These are phyloP conservation scores for Nephrotoma appendiculata DNA, from an alignment of 2,888 invertebrate species.

Conservation along the genomic window DNA sequence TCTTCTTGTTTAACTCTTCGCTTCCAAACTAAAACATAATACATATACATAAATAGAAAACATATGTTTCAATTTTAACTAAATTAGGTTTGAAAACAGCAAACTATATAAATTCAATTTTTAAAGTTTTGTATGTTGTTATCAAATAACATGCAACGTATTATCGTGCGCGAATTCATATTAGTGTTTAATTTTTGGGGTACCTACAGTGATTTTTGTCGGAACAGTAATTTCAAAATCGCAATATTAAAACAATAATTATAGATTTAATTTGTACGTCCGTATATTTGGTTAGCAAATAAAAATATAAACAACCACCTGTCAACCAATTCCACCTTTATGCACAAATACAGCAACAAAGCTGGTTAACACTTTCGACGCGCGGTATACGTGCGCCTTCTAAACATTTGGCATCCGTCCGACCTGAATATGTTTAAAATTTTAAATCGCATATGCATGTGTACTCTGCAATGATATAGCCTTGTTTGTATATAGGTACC, in stretches of 20 bases:
- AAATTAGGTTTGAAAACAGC: neutral
- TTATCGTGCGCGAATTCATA: neutral
- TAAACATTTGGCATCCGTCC: neutral
- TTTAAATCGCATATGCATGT: neutral
- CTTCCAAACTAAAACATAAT: neutral
- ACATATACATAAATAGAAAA: neutral
- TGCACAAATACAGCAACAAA: neutral
- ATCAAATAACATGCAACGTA: neutral
- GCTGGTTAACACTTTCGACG: neutral
- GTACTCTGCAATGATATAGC: neutral
- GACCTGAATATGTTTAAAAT: neutral
- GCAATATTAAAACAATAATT: neutral
- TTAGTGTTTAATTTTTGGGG: neutral
- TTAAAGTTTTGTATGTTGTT: neutral
- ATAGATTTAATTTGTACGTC: neutral
- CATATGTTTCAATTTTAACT: neutral
- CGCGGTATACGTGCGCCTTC: neutral
- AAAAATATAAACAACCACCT: neutral
- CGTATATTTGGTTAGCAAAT: neutral
- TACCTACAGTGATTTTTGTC: neutral
- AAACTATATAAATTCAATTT: neutral
- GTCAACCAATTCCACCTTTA: neutral
- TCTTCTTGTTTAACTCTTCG: neutral
- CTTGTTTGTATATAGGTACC: neutral
- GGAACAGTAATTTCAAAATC: neutral